These are phyloP conservation scores for Poecilus cupreus DNA, from an alignment of 2,888 invertebrate genomes.

Conservation along the genomic window DNA sequence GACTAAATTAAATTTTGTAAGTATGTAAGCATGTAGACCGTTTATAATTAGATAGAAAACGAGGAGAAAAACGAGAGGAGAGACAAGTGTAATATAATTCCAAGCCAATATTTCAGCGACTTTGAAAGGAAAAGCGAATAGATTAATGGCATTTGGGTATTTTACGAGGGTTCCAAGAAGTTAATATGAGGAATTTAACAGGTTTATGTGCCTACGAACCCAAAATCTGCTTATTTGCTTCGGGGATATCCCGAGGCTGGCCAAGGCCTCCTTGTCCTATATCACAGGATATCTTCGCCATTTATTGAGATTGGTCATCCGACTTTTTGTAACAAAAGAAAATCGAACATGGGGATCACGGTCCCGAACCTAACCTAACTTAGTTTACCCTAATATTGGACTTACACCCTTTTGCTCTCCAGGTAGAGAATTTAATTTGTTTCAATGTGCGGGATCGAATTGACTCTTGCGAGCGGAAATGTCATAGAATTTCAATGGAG, in stretches of 20 bases:
- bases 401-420: conserved; percentile 42
- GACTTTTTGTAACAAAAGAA: conserved; percentile 37
- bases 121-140: conserved; percentile 31
- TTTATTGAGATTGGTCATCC: conserved; percentile 44
- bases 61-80: neutral
- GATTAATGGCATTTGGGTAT: conserved; percentile 9
- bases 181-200: conserved; percentile 31
- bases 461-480: conserved; percentile 32
- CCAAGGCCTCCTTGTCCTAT: neutral
- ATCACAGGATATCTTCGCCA: conserved; percentile 16
- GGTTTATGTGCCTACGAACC: conserved; percentile 3
- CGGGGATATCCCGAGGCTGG: neutral
- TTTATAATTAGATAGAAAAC: neutral
- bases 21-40: too few relatives aligned
- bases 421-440: conserved; percentile 35
- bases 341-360: conserved; percentile 46
- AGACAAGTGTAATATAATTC: conserved; percentile 20
- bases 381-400: conserved; percentile 39
- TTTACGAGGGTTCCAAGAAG: conserved; percentile 27
- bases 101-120: conserved; percentile 11
- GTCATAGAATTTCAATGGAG: conserved; percentile 26
- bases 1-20: too few relatives aligned
- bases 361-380: conserved; percentile 47
- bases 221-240: conserved; percentile 26
- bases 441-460: conserved; percentile 29